Evolutionary conservation across 2,797 vertebrate genomes (phyloP).

Genomic region (Antennarius maculatus): DNA sequence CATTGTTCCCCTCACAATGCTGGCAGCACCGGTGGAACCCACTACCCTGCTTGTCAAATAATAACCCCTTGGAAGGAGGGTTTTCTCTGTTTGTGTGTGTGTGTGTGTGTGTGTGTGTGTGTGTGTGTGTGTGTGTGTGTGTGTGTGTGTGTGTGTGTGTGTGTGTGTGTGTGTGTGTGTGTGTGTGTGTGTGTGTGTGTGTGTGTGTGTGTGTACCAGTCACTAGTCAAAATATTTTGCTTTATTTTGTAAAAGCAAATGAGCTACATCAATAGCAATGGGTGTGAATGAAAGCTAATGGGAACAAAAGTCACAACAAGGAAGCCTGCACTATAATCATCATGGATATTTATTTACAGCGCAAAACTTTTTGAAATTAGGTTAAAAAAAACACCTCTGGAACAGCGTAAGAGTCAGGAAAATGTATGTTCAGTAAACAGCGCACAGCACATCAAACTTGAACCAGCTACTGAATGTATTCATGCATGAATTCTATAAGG

Average conservation of each 20-base stretch:
- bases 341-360: conserved; percentile 33
- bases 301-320: conserved; percentile 27
- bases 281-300: conserved; percentile 50
- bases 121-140: not conserved
- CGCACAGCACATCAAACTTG: not conserved
- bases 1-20: conserved; percentile 72
- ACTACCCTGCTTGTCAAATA: conserved; percentile 41
- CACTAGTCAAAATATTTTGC: not conserved
- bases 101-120: not conserved
- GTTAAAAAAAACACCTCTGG: conserved; percentile 41
- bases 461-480: not conserved
- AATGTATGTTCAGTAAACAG: conserved; percentile 6
- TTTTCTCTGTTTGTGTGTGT: not conserved
- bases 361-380: conserved; percentile 38
- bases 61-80: conserved; percentile 21
- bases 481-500: not conserved
- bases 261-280: conserved; percentile 47
- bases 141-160: not conserved
- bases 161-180: not conserved
- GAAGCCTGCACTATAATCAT: conserved; percentile 29
- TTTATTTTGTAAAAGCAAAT: conserved; percentile 32
- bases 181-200: not conserved
- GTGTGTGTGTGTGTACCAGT: not conserved
- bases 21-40: conserved; percentile 50
- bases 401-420: not conserved